Base-by-base conservation (phyloP, 1,140 invertebrate species). In the Drosophila biarmipes region DNA sequence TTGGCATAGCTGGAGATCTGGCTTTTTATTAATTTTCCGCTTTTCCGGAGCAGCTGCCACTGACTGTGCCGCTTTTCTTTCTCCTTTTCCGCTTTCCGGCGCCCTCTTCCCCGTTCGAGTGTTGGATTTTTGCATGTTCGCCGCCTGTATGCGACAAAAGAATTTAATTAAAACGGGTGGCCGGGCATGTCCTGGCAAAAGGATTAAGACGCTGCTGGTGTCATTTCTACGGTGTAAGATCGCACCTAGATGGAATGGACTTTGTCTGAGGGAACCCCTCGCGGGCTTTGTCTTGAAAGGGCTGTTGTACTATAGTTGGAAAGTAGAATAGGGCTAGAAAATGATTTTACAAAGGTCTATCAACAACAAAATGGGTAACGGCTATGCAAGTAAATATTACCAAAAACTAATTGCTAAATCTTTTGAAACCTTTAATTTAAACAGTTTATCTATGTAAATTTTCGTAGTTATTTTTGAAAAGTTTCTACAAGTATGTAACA, bases 161-260 rank as follows among this genome's bases (percentile, higher is more conserved):
- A 86, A 86, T 87, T 86, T 86, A 86, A 86, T 86, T 86, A 86
- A 86, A 86, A 52, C 51, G 64, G 51, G 64, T 38, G 62, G 68
- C 59, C 63, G 38, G 67, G 64, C 77, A 80, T 74, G 31, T 74
- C 43, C 52, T 59, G 72, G 53, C 62, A 53, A 64, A 72, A 59
- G 81, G 82, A 81, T 87, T 87, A 86, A 81, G 81, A 87, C 61
- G 78, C 73, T 75, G 73, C 31, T 40, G 31, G 45, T 61, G 53
- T 46, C 37, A 45, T 62, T 66, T 31, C 24, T 35, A 67, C 10
- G 38, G 31, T 17, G 37, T 34, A 55, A 55, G 42, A 68, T 68
- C 24, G 29, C 52, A 49, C 42, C 42, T 48, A 42, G 53, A 46
- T 29, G 40, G 15, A 52, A 58, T 49, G 21, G 11, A 21, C 21